Base-by-base conservation (phyloP, 2,888 invertebrate genomes). In the Dromius quadrimaculatus region DNA sequence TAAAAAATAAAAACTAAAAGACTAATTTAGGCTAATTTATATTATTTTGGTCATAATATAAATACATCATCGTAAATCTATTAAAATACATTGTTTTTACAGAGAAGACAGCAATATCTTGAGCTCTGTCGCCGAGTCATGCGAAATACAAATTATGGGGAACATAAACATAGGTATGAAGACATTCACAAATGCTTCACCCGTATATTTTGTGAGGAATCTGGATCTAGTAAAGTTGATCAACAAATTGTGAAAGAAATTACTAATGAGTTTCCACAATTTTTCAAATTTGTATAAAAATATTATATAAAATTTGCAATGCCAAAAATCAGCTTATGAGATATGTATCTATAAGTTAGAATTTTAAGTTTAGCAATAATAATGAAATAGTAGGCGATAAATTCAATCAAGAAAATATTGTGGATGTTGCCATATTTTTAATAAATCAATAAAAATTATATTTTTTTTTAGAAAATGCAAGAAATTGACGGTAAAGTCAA, bases 121-220 rank as follows among this genome's bases (percentile, higher is more conserved):
- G 89, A 89, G 78, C 85, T 95, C 71, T 91, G 94, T 72, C 88
- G 91, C 74, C 88, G 93, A 76, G 91, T 94, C 22, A 86, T 95
- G 76, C 88, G 92, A 36, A 93, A 93, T 78, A 91, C 94, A 0
- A 90, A 90, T 76, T 95, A 94, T 79, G 87, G 87, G 1, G 89
- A 92, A 28, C 93, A 94, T 80, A 84, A 88, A 72, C 94, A 95
- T 81, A 88, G 94, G 9, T 87, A 89, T 62, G 92, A 92, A 72
- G 94, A 95, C 81, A 84, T 95, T 54, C 86, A 92, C 73, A 92
- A 93, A 78, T 93, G 94, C 78, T 94, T 94, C 80, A 93, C 93
- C 23, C 86, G 93, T 57, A 94, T 95, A 79, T 92, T 94, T 82
- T 92, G 92, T 79, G 94, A 94, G 79, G 94, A 94, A 79, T 87